Base-by-base conservation (phyloP, 1,140 invertebrate species). In the Drosophila sechellia region DNA sequence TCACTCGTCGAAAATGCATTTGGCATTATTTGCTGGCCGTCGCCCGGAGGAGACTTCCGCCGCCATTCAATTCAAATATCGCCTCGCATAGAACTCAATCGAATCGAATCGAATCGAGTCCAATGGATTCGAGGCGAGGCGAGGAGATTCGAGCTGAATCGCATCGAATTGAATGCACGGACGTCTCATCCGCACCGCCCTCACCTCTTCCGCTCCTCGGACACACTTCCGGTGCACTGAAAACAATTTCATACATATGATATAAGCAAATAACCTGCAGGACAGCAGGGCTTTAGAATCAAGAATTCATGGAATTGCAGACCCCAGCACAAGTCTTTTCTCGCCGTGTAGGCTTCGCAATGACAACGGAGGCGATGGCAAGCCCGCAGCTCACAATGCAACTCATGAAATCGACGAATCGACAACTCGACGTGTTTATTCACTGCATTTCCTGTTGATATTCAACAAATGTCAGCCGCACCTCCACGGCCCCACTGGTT, bases 361-460 rank as follows among this genome's bases (percentile, higher is more conserved):
- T 59, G 43, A 46, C 50, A 31, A 31, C 22, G 31, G 39, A 56
- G 49, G 27, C 25, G 27, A 45, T 20, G 45, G 48, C 43, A 43
- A 66, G 59, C 58, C 63, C 64, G 63, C 72, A 54, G 61, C 55
- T 64, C 66, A 71, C 78, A 74, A 73, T 68, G 48, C 31, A 65
- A 59, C 48, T 66, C 45, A 68, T 66, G 63, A 50, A 59, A 77
- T 66, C 59, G 71, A 66, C 55, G 71, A 71, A 46, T 68, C 61
- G 68, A 55, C 76, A 74, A 75, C 54, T 76, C 71, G 63, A 80
- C 69, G 84, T 89, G 84, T 89, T 89, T 89, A 89, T 89, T 89
- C 84, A 89, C 85, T 89, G 84, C 84, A 89, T 89, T 89, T 89
- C 84, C 84, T 87, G 84, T 89, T 89, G 84, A 89, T 89, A 89